Conservation (phyloP, 2,888 invertebrate species). For the Ophion obscuratus region DNA sequence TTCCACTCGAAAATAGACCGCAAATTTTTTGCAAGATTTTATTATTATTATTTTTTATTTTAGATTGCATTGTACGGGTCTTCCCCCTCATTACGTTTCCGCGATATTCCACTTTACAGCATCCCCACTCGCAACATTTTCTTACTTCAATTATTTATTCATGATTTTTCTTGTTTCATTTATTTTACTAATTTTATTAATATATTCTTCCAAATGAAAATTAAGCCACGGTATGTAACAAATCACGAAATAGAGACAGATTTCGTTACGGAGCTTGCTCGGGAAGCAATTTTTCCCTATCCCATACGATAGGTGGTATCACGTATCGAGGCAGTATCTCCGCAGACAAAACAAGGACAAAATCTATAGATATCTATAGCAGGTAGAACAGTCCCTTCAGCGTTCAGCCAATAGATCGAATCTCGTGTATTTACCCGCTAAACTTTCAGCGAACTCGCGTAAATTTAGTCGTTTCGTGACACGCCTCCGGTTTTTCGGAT, state of each 20-base stretch:
- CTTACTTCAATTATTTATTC: neutral
- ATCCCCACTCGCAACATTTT: neutral
- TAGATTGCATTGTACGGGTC: too few species aligned
- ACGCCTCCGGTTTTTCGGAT: constrained; percentile 35
- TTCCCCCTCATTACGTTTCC: too few species aligned
- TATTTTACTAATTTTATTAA: too few species aligned
- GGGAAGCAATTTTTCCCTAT: neutral
- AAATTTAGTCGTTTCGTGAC: constrained; percentile 46
- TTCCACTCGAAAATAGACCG: neutral
- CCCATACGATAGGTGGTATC: neutral
- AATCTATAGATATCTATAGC: neutral
- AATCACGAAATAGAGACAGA: neutral
- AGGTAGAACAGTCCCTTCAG: constrained; percentile 30
- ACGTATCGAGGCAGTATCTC: neutral
- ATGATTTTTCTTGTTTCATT: too few species aligned
- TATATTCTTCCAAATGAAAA: neutral
- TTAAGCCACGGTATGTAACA: neutral
- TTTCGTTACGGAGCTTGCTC: neutral
- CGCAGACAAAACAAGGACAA: neutral
- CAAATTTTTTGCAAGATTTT: neutral
- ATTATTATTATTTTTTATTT: neutral
- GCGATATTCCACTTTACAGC: too few species aligned
- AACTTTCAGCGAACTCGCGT: constrained; percentile 54
- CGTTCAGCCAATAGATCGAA: constrained; percentile 23
- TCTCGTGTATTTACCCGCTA: constrained; percentile 39